Evolutionary conservation across 2,888 invertebrate genomes (phyloP).

Genomic region (Epinotia brunnichana): DNA sequence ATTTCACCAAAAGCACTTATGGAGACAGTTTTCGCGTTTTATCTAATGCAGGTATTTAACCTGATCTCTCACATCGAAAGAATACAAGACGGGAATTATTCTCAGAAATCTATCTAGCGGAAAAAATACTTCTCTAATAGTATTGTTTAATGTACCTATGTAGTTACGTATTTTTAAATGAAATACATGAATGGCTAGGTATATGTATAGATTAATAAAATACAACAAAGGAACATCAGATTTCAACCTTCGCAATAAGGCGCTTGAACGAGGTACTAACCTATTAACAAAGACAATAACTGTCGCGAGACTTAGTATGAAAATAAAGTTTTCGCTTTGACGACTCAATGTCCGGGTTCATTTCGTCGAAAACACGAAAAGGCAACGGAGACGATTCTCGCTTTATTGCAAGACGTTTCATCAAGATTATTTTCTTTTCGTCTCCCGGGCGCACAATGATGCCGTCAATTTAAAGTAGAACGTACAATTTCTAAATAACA

Average conservation of each 20-base stretch:
- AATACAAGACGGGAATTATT: neutral
- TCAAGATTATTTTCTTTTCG: slow-evolving; percentile 76
- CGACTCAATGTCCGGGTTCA: slow-evolving; percentile 62
- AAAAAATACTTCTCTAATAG: no score
- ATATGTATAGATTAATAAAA: neutral
- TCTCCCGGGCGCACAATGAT: slow-evolving; percentile 56
- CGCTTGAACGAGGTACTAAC: slow-evolving; percentile 55
- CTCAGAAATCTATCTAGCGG: no score
- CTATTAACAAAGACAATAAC: slow-evolving; percentile 67
- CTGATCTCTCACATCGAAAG: neutral
- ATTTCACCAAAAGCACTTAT: slow-evolving; percentile 58
- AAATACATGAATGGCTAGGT: no score
- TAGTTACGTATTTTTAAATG: no score
- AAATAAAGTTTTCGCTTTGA: slow-evolving; percentile 67
- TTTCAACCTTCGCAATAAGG: slow-evolving; percentile 47
- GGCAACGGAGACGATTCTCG: slow-evolving; percentile 60
- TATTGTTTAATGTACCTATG: no score
- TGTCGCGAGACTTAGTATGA: slow-evolving; percentile 59
- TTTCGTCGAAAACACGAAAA: slow-evolving; percentile 58
- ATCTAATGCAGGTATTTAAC: neutral
- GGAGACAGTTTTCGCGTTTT: slow-evolving; percentile 55
- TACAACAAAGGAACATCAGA: slow-evolving; percentile 1
- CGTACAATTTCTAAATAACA: slow-evolving; percentile 18
- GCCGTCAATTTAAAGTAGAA: slow-evolving; percentile 59
- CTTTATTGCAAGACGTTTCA: slow-evolving; percentile 74